Conservation (phyloP, 1,140 invertebrate genomes). For the Nautilus pompilius region DNA sequence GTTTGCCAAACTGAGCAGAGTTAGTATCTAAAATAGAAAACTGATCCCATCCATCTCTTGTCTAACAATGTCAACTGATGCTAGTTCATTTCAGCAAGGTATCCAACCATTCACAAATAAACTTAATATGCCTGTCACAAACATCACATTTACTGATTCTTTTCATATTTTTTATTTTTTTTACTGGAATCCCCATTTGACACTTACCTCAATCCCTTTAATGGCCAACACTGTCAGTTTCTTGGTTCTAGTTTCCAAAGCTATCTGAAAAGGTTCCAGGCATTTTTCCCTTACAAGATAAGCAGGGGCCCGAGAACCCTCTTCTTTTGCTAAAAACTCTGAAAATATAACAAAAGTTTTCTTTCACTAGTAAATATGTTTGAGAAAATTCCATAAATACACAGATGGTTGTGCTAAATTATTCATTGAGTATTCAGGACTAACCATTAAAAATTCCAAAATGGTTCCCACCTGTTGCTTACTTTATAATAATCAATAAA, state of each 20-base stretch:
- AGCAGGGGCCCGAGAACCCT: slow-evolving; percentile 72
- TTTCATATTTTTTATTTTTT: no score
- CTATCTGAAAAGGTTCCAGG: slow-evolving; percentile 75
- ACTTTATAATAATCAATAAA: neutral
- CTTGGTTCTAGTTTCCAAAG: slow-evolving; percentile 81
- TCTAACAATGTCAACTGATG: no score
- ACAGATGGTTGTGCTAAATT: neutral
- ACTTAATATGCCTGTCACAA: no score
- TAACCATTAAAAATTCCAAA: neutral
- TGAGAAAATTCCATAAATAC: neutral
- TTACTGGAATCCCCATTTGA: no score
- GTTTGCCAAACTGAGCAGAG: no score
- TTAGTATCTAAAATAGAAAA: no score
- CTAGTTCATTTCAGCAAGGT: no score
- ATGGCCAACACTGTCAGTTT: slow-evolving; percentile 78
- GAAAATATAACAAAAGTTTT: slow-evolving; percentile 65
- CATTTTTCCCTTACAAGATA: slow-evolving; percentile 77
- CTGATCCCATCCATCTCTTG: no score
- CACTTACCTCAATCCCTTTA: slow-evolving; percentile 78
- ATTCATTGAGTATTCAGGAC: neutral
- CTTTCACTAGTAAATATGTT: neutral
- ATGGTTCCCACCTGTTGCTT: neutral
- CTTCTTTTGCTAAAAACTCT: slow-evolving; percentile 55
- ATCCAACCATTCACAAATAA: no score
- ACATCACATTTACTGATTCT: no score